phyloP scores from a whole-genome alignment of 2,113 vertebrate genomes.

The Rhinopomastus cyanomelas region DNA sequence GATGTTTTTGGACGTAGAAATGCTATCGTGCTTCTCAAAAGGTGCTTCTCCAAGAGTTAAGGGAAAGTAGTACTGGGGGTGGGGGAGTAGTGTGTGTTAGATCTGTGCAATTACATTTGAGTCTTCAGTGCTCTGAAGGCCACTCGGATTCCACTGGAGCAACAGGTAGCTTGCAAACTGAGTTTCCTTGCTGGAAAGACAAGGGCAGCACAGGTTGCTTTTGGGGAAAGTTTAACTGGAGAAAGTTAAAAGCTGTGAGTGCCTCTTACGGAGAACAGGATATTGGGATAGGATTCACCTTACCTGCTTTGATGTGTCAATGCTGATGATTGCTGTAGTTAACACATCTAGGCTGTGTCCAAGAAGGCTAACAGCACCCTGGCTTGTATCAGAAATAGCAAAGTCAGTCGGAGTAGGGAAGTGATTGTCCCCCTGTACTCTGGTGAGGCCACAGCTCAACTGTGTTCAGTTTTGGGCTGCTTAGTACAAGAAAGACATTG shows the following conservation, averaged over 20 bases:
- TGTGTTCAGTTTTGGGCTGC: too few species aligned
- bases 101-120: background rate
- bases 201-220: background rate
- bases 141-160: too few species aligned
- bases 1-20: background rate
- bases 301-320: background rate
- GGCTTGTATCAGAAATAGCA: too few species aligned
- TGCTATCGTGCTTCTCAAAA: background rate
- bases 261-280: background rate
- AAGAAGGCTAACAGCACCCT: too few species aligned
- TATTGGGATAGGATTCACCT: background rate
- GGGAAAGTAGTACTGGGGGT: background rate
- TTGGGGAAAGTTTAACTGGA: background rate
- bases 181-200: background rate
- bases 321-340: background rate
- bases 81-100: background rate
- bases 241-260: background rate
- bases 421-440: too few species aligned
- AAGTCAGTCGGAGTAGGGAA: too few species aligned
- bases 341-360: background rate
- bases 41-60: background rate
- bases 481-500: too few species aligned
- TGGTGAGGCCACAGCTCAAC: too few species aligned
- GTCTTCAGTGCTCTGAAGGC: fast-evolving
- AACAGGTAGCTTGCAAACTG: background rate